Percentiles rank a stretch among this genome's conserved stretches.
Conservation (phyloP, 1,140 invertebrate genomes). For the Lysiphlebus fabarum region DNA sequence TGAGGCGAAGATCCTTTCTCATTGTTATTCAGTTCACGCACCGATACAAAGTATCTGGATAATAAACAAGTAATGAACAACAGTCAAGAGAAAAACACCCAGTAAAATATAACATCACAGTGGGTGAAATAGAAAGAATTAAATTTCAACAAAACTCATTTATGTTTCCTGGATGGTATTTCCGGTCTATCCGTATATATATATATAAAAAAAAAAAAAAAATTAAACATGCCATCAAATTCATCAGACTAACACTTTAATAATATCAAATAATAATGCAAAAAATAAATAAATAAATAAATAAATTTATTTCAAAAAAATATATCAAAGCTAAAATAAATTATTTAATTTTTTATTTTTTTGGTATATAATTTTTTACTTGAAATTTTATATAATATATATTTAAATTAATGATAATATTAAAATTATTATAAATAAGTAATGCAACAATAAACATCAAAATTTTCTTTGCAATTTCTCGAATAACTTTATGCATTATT, state of each 20-base stretch:
- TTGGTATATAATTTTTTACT: too few relatives aligned
- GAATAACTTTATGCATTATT: slow-evolving; percentile 26
- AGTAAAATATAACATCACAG: slow-evolving; percentile 5
- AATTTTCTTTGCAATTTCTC: background rate
- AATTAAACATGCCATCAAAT: too few relatives aligned
- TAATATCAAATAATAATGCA: background rate
- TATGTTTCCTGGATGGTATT: slow-evolving; percentile 15
- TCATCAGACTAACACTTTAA: background rate
- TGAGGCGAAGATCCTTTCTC: slow-evolving; percentile 23
- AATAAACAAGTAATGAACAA: slow-evolving; percentile 12
- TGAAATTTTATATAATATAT: too few relatives aligned
- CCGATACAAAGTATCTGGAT: slow-evolving; percentile 2
- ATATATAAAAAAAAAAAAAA: too few relatives aligned
- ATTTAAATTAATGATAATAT: too few relatives aligned
- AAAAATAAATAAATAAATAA: background rate
- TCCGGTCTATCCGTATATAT: background rate
- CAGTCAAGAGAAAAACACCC: slow-evolving; percentile 5
- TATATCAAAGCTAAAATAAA: too few relatives aligned
- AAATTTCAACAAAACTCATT: slow-evolving; percentile 4
- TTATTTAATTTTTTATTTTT: too few relatives aligned
- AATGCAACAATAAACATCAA: slow-evolving; percentile 23
- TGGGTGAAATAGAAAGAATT: too few relatives aligned
- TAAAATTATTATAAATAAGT: slow-evolving; percentile 23
- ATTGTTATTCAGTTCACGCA: slow-evolving; percentile 22
- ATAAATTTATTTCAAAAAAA: background rate